Base-by-base conservation (phyloP, 2,797 vertebrate genomes). In the Micromesistius poutassou region DNA sequence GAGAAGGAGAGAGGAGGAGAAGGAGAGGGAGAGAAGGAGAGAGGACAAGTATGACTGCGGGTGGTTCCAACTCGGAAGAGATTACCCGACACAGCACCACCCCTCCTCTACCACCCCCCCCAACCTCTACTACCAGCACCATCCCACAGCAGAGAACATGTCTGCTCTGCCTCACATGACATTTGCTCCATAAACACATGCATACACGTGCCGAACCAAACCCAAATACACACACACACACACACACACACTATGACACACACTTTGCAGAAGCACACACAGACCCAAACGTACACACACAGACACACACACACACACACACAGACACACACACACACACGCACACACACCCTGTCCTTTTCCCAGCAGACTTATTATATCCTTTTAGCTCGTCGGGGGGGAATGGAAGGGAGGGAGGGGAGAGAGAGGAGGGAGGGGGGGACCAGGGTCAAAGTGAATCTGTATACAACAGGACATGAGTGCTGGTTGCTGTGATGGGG, bases 381-480 rank as follows among this genome's bases (percentile, higher is more conserved):
- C 55, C 55, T 62, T 62, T 62, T 62, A 62, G 68, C 68, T 71
- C 68, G 30, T 28, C 30, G 28, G 30, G 70, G 14, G 70, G 14
- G 31, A 30, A 30, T 19, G 70, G 10, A 28, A 14, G 70, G 30
- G 30, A 14, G 30, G 2, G 1, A 4, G 10, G 70, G 1, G 28
- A 13, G 30, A 3, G 25, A 1, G 62, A 28, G 1, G n/a, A 12
- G 68, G 28, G 28, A 13, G 68, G 9, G n/a, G 25, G 25, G 2
- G 68, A 28, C 28, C 2, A 25, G 55, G 55, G 70, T 31, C 13
- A 16, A 71, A 33, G 70, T 0, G 13, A 71, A 71, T 16, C 70
- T 71, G 70, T 71, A 71, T 33, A 33, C 30, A 71, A 71, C 70
- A 71, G 30, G 70, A 71, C 70, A 33, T 33, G 70, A 33, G 70